Base-by-base conservation (phyloP, 2,113 vertebrate species). In the Arenaria interpres region DNA sequence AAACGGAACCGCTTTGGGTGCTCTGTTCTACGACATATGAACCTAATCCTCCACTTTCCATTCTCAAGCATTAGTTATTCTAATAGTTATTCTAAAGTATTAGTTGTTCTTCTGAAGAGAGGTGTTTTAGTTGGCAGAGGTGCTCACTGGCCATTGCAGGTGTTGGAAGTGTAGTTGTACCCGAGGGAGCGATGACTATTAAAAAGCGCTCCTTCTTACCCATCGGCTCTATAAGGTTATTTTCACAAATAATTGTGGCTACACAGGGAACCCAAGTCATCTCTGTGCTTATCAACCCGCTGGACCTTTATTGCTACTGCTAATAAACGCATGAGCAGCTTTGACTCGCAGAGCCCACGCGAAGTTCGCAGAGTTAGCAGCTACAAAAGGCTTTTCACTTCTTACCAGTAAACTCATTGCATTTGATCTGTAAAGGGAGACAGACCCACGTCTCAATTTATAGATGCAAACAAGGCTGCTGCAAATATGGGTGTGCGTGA, bases 91-190 rank as follows among this genome's bases (percentile, higher is more conserved):
- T 73, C 54, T 69, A 41, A 74, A 67, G 76, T 59, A 81, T 93
- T 63, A 93, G 46, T 51, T 77, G 77, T 78, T 76, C 93, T 67
- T 90, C 59, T 72, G 50, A 69, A 12, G 22, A 57, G 78, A 80
- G 46, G 33, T 81, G 86, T 90, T 96, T 76, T 79, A 14, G 60
- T 51, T 91, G 94, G 90, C 94, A 95, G 92, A 79, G 69, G 24
- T 8, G 32, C 57, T 87, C 75, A 10, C 43, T 87, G 86, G 86
- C 53, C 74, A 8, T 9, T 51, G 72, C 90, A 94, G 88, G 73
- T 90, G 83, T 45, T 94, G 90, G 66, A 84, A 89, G 83, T 56
- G 35, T 69, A 78, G 85, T 7, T 88, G 85, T 39, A 27, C 88
- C 41, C 6, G 0, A 59, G 83, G 86, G 57, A 91, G 33, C 5